Conservation (phyloP, 2,888 invertebrate species). For the Steromphala cineraria region DNA sequence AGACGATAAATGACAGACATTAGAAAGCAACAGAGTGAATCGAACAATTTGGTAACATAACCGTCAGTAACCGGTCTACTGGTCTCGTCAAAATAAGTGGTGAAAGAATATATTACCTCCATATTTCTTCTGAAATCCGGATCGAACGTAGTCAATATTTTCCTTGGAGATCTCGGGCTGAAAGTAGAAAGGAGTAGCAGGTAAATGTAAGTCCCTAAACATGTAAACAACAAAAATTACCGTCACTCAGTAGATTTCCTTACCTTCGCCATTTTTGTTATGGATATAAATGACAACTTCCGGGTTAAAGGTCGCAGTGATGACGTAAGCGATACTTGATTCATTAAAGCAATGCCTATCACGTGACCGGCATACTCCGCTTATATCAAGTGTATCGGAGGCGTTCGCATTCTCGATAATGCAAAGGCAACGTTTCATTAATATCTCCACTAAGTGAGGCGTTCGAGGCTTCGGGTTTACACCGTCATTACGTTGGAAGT, state of each 20-base stretch:
- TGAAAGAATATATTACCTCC: constrained; percentile 46
- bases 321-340: not conserved
- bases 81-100: too few relatives aligned
- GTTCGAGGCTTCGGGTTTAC: too few relatives aligned
- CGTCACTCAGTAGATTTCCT: not conserved
- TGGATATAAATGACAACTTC: not conserved
- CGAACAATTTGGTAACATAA: not conserved
- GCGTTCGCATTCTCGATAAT: too few relatives aligned
- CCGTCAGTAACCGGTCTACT: not conserved
- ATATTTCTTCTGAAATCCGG: constrained; percentile 58
- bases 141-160: constrained; percentile 53
- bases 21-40: not conserved
- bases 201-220: not conserved
- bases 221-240: too few relatives aligned
- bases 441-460: too few relatives aligned
- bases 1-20: too few relatives aligned
- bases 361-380: too few relatives aligned
- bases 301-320: not conserved
- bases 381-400: too few relatives aligned
- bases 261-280: constrained; percentile 1
- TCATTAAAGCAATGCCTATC: too few relatives aligned
- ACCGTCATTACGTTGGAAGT: too few relatives aligned
- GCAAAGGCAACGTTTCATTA: too few relatives aligned
- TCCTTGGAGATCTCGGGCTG: constrained; percentile 37
- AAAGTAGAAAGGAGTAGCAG: not conserved